A percentile compares a stretch with the other conserved stretches of the same genome.
phyloP scores from a whole-genome alignment of 2,797 vertebrate species.

The Sebastes flavidus region DNA sequence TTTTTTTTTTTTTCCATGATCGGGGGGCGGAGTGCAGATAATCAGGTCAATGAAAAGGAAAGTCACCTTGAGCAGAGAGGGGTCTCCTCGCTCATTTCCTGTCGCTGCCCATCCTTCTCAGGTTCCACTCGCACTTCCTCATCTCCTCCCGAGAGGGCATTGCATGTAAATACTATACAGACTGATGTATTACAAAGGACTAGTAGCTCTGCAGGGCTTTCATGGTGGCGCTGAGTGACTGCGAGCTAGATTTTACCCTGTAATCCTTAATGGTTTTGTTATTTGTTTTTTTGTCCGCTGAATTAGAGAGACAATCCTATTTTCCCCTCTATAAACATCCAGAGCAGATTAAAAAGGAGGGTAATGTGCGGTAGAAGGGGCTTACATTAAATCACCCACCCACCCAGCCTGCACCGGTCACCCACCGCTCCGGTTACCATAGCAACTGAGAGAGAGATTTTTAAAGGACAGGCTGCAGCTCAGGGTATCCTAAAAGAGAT shows the following conservation, averaged over 20 bases:
- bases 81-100: constrained; percentile 53
- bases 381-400: constrained; percentile 71
- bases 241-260: constrained; percentile 39
- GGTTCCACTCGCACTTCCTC: constrained; percentile 44
- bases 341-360: constrained; percentile 71
- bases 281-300: constrained; percentile 63
- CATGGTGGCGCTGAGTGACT: constrained; percentile 8
- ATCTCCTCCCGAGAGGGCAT: neutral
- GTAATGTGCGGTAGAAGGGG: constrained; percentile 63
- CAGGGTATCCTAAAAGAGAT: constrained; percentile 46
- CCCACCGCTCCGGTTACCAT: constrained; percentile 74
- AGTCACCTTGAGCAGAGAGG: constrained; percentile 78
- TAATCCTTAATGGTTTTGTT: constrained; percentile 64
- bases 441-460: constrained; percentile 77
- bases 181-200: constrained; percentile 2
- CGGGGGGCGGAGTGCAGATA: constrained; percentile 58
- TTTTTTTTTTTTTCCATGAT: constrained; percentile 57
- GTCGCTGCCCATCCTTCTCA: constrained; percentile 51
- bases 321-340: constrained; percentile 65
- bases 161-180: constrained; percentile 4
- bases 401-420: constrained; percentile 58
- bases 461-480: constrained; percentile 49
- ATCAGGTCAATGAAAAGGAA: constrained; percentile 77
- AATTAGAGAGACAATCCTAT: constrained; percentile 73
- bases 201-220: constrained; percentile 51